Conservation (phyloP, 2,888 invertebrate genomes). For the Thyatira batis region DNA sequence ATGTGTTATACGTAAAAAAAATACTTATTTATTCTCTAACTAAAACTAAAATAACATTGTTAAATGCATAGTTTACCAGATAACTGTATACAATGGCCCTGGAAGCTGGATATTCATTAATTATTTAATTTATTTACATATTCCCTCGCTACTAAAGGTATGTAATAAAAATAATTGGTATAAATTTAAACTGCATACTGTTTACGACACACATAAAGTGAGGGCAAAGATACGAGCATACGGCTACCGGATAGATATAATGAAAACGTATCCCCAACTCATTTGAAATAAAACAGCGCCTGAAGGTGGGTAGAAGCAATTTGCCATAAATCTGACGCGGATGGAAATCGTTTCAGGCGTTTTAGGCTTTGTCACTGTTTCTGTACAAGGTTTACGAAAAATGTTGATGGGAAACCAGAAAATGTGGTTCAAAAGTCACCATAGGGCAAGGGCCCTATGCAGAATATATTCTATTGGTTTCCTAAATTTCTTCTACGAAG, state of each 20-base stretch:
- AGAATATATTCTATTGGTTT: too few species aligned
- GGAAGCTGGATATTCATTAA: too few species aligned
- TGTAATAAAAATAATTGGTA: background rate
- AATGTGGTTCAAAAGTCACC: too few species aligned
- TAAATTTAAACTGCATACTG: background rate
- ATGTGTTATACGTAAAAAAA: too few species aligned
- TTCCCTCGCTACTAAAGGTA: background rate
- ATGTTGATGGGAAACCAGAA: too few species aligned
- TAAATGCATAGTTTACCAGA: too few species aligned
- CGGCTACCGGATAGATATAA: conserved; percentile 23
- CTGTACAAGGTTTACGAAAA: conserved; percentile 3
- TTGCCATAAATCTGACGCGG: conserved; percentile 73
- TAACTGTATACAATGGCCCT: too few species aligned
- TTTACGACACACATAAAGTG: conserved; percentile 1
- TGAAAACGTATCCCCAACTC: conserved; percentile 47
- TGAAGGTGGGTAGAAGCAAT: conserved; percentile 66
- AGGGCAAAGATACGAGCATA: conserved; percentile 1
- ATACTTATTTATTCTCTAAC: too few species aligned
- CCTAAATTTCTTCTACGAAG: too few species aligned
- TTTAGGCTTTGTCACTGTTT: conserved; percentile 57
- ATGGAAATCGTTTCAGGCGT: conserved; percentile 68
- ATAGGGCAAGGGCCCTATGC: too few species aligned
- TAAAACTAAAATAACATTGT: too few species aligned
- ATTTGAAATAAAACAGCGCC: conserved; percentile 69
- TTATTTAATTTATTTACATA: too few species aligned